Base-by-base conservation (phyloP, 2,888 invertebrate species). In the Drosophila aldrichi region DNA sequence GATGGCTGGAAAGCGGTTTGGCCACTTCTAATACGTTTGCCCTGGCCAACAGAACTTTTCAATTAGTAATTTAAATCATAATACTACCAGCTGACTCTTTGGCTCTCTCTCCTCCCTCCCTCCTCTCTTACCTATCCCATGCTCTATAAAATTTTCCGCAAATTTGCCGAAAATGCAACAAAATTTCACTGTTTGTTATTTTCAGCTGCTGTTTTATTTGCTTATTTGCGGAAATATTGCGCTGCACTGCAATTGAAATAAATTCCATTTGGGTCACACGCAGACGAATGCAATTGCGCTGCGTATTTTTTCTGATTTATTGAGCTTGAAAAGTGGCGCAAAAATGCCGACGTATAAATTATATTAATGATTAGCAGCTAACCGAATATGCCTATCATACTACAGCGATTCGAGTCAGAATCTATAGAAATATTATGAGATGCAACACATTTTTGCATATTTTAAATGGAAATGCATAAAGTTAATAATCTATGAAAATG, bases 11-110 rank as follows among this genome's bases (percentile, higher is more conserved):
- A 7, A 18, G 44, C 25, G 36, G 36, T 44, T 36, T 58, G 29
- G 10, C 14, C 34, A 38, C 43, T 25, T 16, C 20, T 44, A 34
- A n/a, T 52, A 36, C 25, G 3, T 8, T 29, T 43, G 36, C 29
- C 6, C 38, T 9, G 44, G 40, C 51, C 57, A 52, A 59, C 67
- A 48, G 36, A 75, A 75, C 70, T 69, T 83, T 88, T 83, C 75
- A 83, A 88, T 83, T 88, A 83, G 72, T 81, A 75, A 75, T 81
- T 83, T 75, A 78, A 83, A 86, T 86, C 81, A 75, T 68, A 59
- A 60, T 76, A 9, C 41, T 49, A 34, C 51, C 49, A 18, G 18
- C 40, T 20, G 34, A 16, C 51, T 36, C 7, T 29, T 2, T 16
- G 3, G 18, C 16, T 38, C 36, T 16, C 41, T 5, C 18, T 1